Evolutionary conservation across 1,140 invertebrate genomes (phyloP), one percentile per base, ranked within the genome.

Genomic region (Kradibia gibbosae): DNA sequence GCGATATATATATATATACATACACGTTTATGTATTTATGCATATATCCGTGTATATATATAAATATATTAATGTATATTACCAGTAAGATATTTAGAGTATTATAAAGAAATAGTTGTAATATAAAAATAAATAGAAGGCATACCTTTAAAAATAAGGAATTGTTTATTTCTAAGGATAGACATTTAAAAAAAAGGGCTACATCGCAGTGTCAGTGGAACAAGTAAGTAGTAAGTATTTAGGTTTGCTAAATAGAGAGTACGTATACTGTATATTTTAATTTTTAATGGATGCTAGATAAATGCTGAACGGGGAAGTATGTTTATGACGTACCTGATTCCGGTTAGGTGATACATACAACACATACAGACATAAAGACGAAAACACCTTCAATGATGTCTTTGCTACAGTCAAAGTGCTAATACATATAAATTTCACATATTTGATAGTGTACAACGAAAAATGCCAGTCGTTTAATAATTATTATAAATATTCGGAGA

Each of bases 261-360:
- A n/a, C n/a, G n/a, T 70, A 70, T 34, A 50, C 73, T 48, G n/a
- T 20, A 60, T 79, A 73, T 39, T 76, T 65, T 50, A 75, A 31
- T 42, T 70, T 1, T 48, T n/a, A 34, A 42, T 79, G 48, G 60
- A 81, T 78, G 71, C 50, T 80, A 62, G 50, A 45, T 60, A 70
- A 57, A 73, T 48, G 39, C 20, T 42, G n/a, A 55, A 70, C 1
- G 39, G 80, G 75, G 62, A 36, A 55, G 45, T 73, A 78, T 82
- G 80, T 82, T 84, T 85, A 85, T 77, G 84, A 89, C 88, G 84
- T 89, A 89, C 88, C 88, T 89, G 86, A 67, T 73, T 88, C 87
- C 86, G 67, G 84, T 76, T 85, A 79, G 80, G 85, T 83, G 83
- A 88, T 84, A 88, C 81, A 88, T 85, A 89, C 85, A 87, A 89